Evolutionary conservation across 2,797 vertebrate genomes (phyloP), one percentile per base, ranked within the genome.

Genomic region (Lates japonicus): DNA sequence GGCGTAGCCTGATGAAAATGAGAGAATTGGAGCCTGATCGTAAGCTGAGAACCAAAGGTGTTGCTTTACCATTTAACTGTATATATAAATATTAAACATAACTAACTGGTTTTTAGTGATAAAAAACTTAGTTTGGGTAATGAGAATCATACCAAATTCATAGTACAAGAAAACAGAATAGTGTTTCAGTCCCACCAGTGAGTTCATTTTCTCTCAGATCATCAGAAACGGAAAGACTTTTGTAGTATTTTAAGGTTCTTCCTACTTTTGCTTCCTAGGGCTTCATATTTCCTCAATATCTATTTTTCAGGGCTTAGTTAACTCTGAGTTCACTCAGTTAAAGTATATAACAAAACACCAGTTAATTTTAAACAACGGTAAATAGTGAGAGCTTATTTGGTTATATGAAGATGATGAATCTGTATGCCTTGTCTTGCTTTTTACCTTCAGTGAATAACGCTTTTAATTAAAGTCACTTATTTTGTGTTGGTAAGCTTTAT

Each of bases 401-500:
- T 78, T 20, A 71, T 76, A 62, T n/a, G 57, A 62, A 69, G 62
- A 65, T 0, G 63, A 31, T 17, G 39, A 37, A 74, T 70, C 60
- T 75, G 67, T 83, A 29, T n/a, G 72, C 39, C 46, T 80, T 48
- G 51, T 84, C 54, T 76, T 52, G 62, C n/a, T n/a, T n/a, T n/a
- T n/a, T n/a, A 60, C 54, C 51, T 78, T 70, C 65, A 61, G 66
- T 76, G 81, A 81, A 44, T 17, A 37, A 54, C 69, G 74, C n/a
- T 88, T 87, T 85, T 39, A 76, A 82, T 80, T 83, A 61, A 90
- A 89, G 39, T 82, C 63, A 52, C 55, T 31, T 81, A 55, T 57
- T 81, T 82, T 82, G 70, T 87, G 79, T 74, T 61, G 65, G n/a
- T 78, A 61, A 87, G 74, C 81, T 88, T 87, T 71, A 63, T 59